Evolutionary conservation across 2,113 vertebrate species (phyloP), one percentile per base, ranked within the genome.

Genomic region (Eudyptes chrysolophus): DNA sequence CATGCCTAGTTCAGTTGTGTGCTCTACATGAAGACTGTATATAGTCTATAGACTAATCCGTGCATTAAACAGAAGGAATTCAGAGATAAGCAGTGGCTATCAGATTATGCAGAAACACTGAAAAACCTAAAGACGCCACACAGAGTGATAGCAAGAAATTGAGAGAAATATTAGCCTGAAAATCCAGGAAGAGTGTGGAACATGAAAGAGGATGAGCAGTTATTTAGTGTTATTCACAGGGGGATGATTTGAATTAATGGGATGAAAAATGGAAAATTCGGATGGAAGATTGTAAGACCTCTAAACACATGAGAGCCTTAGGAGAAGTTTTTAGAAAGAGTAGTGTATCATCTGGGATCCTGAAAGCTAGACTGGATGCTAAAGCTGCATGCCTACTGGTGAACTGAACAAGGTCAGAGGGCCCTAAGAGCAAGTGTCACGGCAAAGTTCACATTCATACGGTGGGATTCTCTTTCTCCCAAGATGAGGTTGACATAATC

Each of bases 1-100:
- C 8, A 18, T 18, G 19, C 25, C 16, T 32, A 7, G 25, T 6
- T n/a, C 8, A 6, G 25, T 71, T 71, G 30, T 30, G 18, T 49
- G 40, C 13, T 92, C 11, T 36, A 1, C 5, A 4, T 6, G 3
- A 27, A 26, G 21, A 22, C 11, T 13, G 1, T 0, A 2, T 3
- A 19, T 22, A 17, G 16, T 7, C 7, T 15, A 0, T 5, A 29
- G 22, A 2, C 4, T 48, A 6, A 54, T 26, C 18, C 24, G 8
- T 25, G 2, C 4, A 13, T 5, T 12, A 46, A 42, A 9, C 14
- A 49, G 46, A 29, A 74, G 10, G 22, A 27, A 58, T 64, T 48
- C n/a, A 26, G n/a, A 27, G 24, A 22, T 15, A 6, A 27, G 3
- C 24, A 34, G 2, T 32, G 16, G 1, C 46, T 51, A 27, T 6